Base-by-base conservation (phyloP, 2,888 invertebrate genomes). In the Nycteola revayana region DNA sequence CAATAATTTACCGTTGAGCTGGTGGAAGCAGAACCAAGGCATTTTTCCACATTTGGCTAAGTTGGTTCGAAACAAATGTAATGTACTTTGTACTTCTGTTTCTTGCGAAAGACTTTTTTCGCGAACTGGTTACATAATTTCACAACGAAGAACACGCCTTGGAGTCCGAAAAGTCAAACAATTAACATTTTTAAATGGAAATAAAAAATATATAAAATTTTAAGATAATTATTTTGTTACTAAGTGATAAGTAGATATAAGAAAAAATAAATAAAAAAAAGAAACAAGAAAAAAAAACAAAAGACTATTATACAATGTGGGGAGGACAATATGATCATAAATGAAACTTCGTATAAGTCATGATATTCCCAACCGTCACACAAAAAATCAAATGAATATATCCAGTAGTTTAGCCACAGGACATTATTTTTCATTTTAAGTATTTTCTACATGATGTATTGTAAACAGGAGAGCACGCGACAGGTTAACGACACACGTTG, bases 31-130 rank as follows among this genome's bases (percentile, higher is more conserved):
- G 9, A 32, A 47, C 10, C 37, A 37, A 35, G 27, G 5, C 6
- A 27, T 46, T 17, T 43, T 36, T 29, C 40, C 47, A 6, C 24
- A 25, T 7, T 20, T 37, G 9, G 39, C 21, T 26, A 26, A 31
- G 25, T 28, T 41, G 28, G 33, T 41, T 36, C 21, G 31, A 14
- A 9, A 22, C 4, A 11, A 32, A 14, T 28, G 32, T 5, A 44
- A 44, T 30, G 34, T 44, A 21, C 31, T 47, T 34, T 42, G 36
- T 10, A 28, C 36, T 11, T 42, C 42, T n/a, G 42, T 38, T 5
- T 32, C 42, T 11, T 43, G 39, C 22, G 43, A 39, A 29, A 23
- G 32, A 28, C 25, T 32, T 18, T 43, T 42, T 29, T 43, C 39
- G 10, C 28, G 14, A 9, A 28, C 39, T 23, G 35, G 42, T n/a